Conservation (phyloP, 2,888 invertebrate species). For the Cinara cedri region DNA sequence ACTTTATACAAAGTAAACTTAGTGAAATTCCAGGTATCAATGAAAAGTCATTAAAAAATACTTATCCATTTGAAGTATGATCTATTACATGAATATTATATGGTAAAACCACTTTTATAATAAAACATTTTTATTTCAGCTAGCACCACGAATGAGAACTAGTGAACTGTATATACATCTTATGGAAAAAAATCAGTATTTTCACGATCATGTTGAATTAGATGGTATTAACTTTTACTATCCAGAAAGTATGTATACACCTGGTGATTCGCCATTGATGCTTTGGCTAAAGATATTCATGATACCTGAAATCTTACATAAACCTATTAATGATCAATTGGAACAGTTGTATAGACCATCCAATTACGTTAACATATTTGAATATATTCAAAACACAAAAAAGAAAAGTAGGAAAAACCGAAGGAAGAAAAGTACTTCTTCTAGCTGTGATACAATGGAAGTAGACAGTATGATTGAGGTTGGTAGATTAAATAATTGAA, state of each 20-base stretch:
- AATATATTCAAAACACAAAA: constrained; percentile 29
- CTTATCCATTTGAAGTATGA: constrained; percentile 43
- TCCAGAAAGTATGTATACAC: constrained; percentile 77
- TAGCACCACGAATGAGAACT: constrained; percentile 35
- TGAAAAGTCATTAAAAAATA: constrained; percentile 28
- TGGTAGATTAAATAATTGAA: not conserved
- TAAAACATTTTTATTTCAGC: constrained; percentile 20
- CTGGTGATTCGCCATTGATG: constrained; percentile 84
- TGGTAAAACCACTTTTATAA: not conserved
- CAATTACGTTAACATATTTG: constrained; percentile 33
- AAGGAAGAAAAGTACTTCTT: constrained; percentile 6
- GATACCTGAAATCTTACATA: constrained; percentile 77
- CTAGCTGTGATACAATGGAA: constrained; percentile 43
- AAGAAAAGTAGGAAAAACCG: constrained; percentile 29
- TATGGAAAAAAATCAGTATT: constrained; percentile 43
- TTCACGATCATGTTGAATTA: constrained; percentile 64
- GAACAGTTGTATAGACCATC: constrained; percentile 3
- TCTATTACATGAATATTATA: not conserved
- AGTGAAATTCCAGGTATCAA: constrained; percentile 38
- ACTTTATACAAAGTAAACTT: constrained; percentile 46
- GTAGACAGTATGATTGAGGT: constrained; percentile 41
- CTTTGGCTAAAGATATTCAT: constrained; percentile 91
- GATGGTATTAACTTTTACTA: constrained; percentile 95
- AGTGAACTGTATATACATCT: constrained; percentile 21
- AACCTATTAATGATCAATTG: constrained; percentile 59